Evolutionary conservation across 2,888 invertebrate species (phyloP).

Genomic region (Oegoconia quadripuncta): DNA sequence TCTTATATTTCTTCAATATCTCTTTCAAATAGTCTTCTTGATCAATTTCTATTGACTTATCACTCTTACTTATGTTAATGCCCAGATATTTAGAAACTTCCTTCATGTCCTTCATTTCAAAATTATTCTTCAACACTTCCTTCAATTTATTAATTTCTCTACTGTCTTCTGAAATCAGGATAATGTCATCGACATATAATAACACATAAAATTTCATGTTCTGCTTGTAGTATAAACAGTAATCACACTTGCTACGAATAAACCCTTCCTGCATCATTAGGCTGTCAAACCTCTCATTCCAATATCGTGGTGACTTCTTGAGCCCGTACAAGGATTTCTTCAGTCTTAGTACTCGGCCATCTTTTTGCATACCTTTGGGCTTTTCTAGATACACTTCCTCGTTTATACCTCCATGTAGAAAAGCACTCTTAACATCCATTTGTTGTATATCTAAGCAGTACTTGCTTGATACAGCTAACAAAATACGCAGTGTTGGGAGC

Average conservation of each 20-base stretch:
- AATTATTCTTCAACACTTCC: neutral
- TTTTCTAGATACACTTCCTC: constrained; percentile 19
- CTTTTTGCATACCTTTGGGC: constrained; percentile 13
- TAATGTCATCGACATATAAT: constrained; percentile 11
- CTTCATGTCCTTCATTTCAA: constrained; percentile 9
- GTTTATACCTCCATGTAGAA: constrained; percentile 24
- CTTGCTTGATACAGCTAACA: constrained; percentile 14
- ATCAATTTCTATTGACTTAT: neutral
- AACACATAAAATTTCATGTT: constrained; percentile 5
- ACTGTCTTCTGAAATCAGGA: constrained; percentile 3
- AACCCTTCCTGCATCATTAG: constrained; percentile 8
- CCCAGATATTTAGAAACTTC: constrained; percentile 2
- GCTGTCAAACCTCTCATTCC: constrained; percentile 9
- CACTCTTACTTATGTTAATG: constrained; percentile 3
- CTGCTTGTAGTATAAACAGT: constrained; percentile 10
- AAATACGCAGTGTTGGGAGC: constrained; percentile 16
- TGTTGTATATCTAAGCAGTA: constrained; percentile 4
- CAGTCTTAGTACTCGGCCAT: constrained; percentile 6
- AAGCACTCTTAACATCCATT: constrained; percentile 16
- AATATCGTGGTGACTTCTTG: constrained; percentile 10
- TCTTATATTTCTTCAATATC: constrained; percentile 7
- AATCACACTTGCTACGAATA: constrained; percentile 7
- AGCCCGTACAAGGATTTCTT: constrained; percentile 14
- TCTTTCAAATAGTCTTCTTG: constrained; percentile 10
- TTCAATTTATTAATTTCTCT: constrained; percentile 2